Base-by-base conservation (phyloP, 2,888 invertebrate species). In the Nyleta sp. region DNA sequence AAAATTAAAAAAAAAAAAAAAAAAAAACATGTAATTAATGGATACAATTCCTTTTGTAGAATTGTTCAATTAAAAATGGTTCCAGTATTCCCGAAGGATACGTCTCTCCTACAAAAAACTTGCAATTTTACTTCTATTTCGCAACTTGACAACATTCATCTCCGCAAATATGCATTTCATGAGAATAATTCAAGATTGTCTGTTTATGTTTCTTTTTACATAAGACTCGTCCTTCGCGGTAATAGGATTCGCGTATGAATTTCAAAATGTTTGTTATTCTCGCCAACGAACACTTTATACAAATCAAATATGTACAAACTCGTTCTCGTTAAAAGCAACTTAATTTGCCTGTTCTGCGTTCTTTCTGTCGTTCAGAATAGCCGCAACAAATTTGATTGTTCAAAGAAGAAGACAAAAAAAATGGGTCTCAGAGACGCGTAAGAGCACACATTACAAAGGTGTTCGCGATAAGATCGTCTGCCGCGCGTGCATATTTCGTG, bases 121-220 rank as follows among this genome's bases (percentile, higher is more conserved):
- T 20, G 15, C n/a, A 35, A 38, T 8, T 1, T 28, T 2, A 28
- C 28, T 28, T 28, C 28, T 10, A 28, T 28, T 28, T 28, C 10
- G 15, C 10, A 40, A 40, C 31, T 42, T 2, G 0, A n/a, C 33
- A 28, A 35, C 31, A 38, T 24, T 67, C 22, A 46, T 55, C 38
- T 1, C 31, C n/a, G 1, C 13, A 28, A 57, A 46, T 57, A 48
- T 50, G 55, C 71, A 57, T 57, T 57, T 64, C 40, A 42, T 24
- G 48, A 52, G 46, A 57, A 57, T 33, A 24, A 55, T 50, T 57
- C 17, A 40, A 48, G 24, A 46, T 18, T 31, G 24, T 55, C 18
- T 44, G 46, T 46, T 72, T 38, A 64, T 64, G 64, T 59, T 73
- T 57, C 65, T 65, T 73, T 74, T 59, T 67, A 60, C 67, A 55